Evolutionary conservation across 2,888 invertebrate genomes (phyloP).

Genomic region (Empis livida): DNA sequence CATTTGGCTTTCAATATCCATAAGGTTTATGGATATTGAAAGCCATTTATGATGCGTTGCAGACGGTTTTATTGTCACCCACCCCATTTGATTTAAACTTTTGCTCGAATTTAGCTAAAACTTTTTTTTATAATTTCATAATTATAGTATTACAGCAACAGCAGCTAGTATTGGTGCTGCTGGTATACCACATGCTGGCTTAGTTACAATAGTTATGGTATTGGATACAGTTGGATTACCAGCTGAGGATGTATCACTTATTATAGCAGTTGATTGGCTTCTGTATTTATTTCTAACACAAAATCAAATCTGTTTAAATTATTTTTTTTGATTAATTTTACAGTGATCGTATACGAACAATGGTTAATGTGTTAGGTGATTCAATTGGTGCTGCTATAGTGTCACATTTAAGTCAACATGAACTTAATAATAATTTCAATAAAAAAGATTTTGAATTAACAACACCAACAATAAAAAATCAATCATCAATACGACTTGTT

Average conservation of each 20-base stretch:
- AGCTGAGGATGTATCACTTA: slow-evolving; percentile 78
- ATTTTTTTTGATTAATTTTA: slow-evolving; percentile 12
- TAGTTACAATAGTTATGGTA: slow-evolving; percentile 94
- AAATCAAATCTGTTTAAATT: too few species aligned
- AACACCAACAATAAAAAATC: too few species aligned
- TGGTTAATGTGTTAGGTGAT: slow-evolving; percentile 63
- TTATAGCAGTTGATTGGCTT: slow-evolving; percentile 85
- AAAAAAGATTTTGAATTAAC: neutral
- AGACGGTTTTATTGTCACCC: too few species aligned
- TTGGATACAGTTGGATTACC: slow-evolving; percentile 82
- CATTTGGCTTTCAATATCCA: too few species aligned
- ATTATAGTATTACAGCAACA: slow-evolving; percentile 90
- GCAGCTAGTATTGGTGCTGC: slow-evolving; percentile 96
- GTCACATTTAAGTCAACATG: slow-evolving; percentile 45
- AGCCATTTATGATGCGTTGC: too few species aligned
- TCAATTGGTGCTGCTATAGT: slow-evolving; percentile 64
- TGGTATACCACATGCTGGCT: slow-evolving; percentile 89
- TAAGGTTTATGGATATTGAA: too few species aligned
- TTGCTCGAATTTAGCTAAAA: too few species aligned
- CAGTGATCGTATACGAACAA: slow-evolving; percentile 45
- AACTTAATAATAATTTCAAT: slow-evolving; percentile 22
- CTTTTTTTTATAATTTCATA: too few species aligned
- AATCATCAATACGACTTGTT: neutral
- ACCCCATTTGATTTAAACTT: too few species aligned
- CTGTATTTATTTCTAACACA: too few species aligned